phyloP scores from a whole-genome alignment of 2,113 vertebrate species.

The Clarias gariepinus region DNA sequence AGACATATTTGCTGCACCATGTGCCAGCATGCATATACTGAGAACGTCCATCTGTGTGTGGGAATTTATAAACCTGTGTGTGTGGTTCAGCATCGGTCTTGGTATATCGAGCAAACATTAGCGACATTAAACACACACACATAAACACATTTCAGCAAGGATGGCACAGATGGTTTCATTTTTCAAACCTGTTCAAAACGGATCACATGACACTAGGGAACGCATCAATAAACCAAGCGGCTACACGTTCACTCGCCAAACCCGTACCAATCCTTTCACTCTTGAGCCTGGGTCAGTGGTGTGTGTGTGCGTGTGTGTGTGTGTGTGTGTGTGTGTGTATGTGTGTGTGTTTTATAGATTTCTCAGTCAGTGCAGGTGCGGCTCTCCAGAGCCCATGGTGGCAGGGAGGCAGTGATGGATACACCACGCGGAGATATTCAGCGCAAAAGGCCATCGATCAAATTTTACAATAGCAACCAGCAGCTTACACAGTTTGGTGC shows the following conservation, averaged over 20 bases:
- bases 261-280: not conserved
- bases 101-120: conserved; percentile 29
- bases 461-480: conserved; percentile 38
- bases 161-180: conserved; percentile 47
- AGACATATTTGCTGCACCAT: not conserved
- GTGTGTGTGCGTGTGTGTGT: too few relatives aligned
- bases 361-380: conserved; percentile 55
- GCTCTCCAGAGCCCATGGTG: conserved; percentile 32
- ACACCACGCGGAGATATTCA: conserved; percentile 32
- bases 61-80: conserved; percentile 11
- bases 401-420: conserved; percentile 38
- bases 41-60: conserved; percentile 22
- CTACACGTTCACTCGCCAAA: conserved; percentile 9
- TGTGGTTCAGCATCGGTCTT: conserved; percentile 24
- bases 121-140: conserved; percentile 12
- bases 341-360: conserved; percentile 62
- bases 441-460: conserved; percentile 32
- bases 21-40: conserved; percentile 26
- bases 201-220: conserved; percentile 37
- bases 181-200: conserved; percentile 39
- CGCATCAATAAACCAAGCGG: conserved; percentile 31
- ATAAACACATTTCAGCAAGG: conserved; percentile 28
- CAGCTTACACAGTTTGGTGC: conserved; percentile 32
- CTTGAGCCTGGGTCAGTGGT: not conserved
- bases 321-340: conserved; percentile 37